Percentiles rank a stretch among this genome's conserved stretches.
phyloP scores from a whole-genome alignment of 2,113 vertebrate genomes.

The Lathamus discolor region DNA sequence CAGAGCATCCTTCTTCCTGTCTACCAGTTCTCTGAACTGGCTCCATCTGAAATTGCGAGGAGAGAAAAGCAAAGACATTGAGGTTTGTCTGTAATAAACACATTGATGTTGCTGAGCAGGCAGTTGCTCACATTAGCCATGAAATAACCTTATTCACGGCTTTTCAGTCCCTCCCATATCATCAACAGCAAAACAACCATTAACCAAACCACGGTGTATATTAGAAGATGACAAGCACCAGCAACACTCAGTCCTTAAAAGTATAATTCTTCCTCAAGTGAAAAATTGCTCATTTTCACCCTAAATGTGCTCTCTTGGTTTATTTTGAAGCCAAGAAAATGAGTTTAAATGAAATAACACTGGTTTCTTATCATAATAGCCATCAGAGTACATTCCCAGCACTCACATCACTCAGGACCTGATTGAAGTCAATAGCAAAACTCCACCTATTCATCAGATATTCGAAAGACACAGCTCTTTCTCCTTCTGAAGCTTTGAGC shows the following conservation, averaged over 20 bases:
- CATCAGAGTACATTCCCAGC: not conserved
- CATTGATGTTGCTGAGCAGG: not conserved
- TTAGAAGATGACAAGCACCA: not conserved
- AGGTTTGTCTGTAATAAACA: not conserved
- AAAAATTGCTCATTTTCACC: not conserved
- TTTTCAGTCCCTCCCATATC: not conserved
- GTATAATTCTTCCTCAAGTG: not conserved
- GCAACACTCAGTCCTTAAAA: not conserved
- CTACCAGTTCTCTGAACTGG: conserved; percentile 95
- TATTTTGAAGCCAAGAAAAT: not conserved
- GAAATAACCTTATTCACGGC: not conserved
- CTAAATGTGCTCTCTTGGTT: not conserved
- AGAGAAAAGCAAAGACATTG: not conserved
- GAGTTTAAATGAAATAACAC: not conserved
- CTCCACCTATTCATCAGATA: not conserved
- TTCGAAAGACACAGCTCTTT: not conserved
- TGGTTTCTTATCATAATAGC: not conserved
- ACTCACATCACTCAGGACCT: not conserved
- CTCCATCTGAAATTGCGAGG: conserved; percentile 85
- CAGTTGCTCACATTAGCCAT: not conserved
- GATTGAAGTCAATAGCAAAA: not conserved
- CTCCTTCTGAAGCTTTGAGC: not conserved
- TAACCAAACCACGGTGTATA: not conserved
- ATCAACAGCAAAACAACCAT: not conserved
- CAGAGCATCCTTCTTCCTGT: conserved; percentile 94